Evolutionary conservation across 1,140 invertebrate species (phyloP), one percentile per base, ranked within the genome.

Genomic region (Bombyx mori): DNA sequence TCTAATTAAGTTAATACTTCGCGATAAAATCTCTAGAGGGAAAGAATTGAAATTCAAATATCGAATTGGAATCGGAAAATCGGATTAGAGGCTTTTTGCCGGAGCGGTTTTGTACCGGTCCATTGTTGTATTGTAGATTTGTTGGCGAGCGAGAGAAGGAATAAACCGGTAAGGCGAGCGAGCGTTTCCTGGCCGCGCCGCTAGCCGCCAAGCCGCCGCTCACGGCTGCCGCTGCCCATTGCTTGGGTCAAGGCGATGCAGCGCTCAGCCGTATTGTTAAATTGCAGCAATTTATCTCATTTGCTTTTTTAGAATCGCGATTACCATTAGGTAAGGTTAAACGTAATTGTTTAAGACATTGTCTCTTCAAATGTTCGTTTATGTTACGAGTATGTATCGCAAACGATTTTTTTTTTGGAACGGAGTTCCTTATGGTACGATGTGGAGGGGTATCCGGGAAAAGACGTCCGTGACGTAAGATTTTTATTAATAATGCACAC

Each of bases 251-350:
- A 70, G 65, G 65, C 44, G 26, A 65, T 45, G 56, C 58, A 49
- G 55, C 68, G 61, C 54, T 63, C 57, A 61, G 56, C 58, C 58
- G 58, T 69, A 65, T 66, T 64, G 64, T 60, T 61, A 61, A 63
- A 68, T 71, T 66, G 58, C 66, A 46, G 62, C 59, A 68, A 66
- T 68, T 68, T 66, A 66, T 66, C 62, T 68, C 46, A 68, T 60
- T 66, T 60, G 58, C 60, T 62, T 66, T 68, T 71, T 71, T 68
- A 63, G 54, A 64, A 60, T 51, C 42, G 48, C 57, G 52, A 60
- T 62, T 58, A 61, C 49, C 26, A 35, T 35, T 55, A 62, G 58
- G 59, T 63, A 66, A 65, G 61, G 56, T 63, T 59, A 61, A 56
- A 57, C 42, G 43, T 61, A 68, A 65, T 65, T 57, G 61, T 60